phyloP scores from a whole-genome alignment of 2,113 vertebrate genomes.

The Protomyctophum bolini region DNA sequence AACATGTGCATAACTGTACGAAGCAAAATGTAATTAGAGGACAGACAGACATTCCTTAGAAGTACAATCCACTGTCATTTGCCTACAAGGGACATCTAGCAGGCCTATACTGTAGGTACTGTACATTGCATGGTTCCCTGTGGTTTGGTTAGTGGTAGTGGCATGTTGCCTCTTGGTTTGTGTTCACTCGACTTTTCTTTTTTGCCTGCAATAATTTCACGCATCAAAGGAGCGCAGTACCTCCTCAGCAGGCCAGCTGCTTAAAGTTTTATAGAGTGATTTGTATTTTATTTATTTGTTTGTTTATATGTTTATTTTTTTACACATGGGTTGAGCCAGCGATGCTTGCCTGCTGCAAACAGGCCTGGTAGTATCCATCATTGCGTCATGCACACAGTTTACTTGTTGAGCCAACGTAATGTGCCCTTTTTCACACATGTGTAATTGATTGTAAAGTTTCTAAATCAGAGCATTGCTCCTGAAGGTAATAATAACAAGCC shows the following conservation, averaged over 20 bases:
- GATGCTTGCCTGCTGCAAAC: background rate
- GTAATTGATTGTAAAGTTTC: background rate
- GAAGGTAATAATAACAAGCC: background rate
- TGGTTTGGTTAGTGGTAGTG: slow-evolving; percentile 11
- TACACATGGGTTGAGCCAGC: background rate
- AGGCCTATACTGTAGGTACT: background rate
- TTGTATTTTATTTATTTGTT: background rate
- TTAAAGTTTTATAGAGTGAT: too few species aligned
- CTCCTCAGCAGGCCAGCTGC: too few species aligned
- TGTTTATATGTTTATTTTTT: background rate
- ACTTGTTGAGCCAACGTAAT: background rate
- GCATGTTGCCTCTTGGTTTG: slow-evolving; percentile 23
- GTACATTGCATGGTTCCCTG: slow-evolving; percentile 12
- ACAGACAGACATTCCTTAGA: slow-evolving; percentile 41
- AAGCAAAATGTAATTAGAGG: slow-evolving; percentile 59
- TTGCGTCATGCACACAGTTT: too few species aligned
- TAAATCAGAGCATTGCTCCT: slow-evolving; percentile 23
- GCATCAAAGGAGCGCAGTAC: too few species aligned
- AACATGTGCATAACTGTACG: slow-evolving; percentile 36
- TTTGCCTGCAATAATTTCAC: too few species aligned
- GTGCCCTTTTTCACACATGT: slow-evolving; percentile 5
- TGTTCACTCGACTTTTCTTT: slow-evolving; percentile 16
- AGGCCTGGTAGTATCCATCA: too few species aligned
- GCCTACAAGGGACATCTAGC: slow-evolving; percentile 1
- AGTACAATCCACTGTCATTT: slow-evolving; percentile 43